Percentiles rank a stretch among this genome's conserved stretches.
phyloP scores from a whole-genome alignment of 2,797 vertebrate genomes.

The Molossus alvarezi region DNA sequence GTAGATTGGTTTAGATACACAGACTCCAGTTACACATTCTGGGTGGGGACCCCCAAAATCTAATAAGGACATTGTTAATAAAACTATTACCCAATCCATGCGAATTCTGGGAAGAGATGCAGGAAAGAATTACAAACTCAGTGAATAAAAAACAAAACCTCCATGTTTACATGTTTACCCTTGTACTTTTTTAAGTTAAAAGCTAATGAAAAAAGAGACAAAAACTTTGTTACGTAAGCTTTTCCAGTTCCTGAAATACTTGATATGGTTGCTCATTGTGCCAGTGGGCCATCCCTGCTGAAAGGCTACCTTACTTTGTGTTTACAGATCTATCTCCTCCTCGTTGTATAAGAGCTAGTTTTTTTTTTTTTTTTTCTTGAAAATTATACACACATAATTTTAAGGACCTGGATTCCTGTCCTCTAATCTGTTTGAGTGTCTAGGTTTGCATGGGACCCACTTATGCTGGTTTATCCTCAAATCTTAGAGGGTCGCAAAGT shows the following conservation, averaged over 20 bases:
- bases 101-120: slow-evolving; percentile 83
- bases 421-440: not conserved
- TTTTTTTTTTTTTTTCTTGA: not conserved
- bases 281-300: not conserved
- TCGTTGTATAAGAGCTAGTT: not conserved
- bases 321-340: not conserved
- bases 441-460: not conserved
- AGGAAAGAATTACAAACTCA: slow-evolving; percentile 80
- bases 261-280: not conserved
- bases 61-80: slow-evolving; percentile 85
- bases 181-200: slow-evolving; percentile 69
- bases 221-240: not conserved
- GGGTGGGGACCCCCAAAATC: slow-evolving; percentile 82
- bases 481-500: not conserved
- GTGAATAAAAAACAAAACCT: slow-evolving; percentile 72
- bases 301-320: not conserved
- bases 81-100: slow-evolving; percentile 83
- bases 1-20: slow-evolving; percentile 83
- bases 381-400: not conserved
- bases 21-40: slow-evolving; percentile 84
- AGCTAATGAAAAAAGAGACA: not conserved
- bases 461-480: not conserved
- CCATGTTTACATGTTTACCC: slow-evolving; percentile 54
- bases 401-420: not conserved
- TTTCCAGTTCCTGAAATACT: not conserved